A percentile compares a stretch with the other conserved stretches of the same genome.
Conservation (phyloP, 1,140 invertebrate genomes). For the Drosophila nigrodunni region DNA sequence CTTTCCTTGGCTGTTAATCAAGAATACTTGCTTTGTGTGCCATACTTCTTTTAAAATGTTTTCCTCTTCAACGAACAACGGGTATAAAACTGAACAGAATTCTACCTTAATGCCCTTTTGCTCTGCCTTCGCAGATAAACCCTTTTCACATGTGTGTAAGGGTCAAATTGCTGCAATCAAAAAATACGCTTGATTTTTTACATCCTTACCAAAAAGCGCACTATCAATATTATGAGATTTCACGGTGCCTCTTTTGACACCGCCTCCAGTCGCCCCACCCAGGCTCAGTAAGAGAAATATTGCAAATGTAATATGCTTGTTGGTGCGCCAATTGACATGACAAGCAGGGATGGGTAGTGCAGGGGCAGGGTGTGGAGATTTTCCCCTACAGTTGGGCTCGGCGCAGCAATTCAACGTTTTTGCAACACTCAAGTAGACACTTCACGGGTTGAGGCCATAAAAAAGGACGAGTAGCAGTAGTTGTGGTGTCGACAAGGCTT, state of each 20-base stretch:
- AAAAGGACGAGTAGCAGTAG: slow-evolving; percentile 25
- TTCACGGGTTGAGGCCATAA: slow-evolving; percentile 45
- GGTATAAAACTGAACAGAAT: slow-evolving; percentile 42
- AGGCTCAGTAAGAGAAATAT: slow-evolving; percentile 59
- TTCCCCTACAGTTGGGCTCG: slow-evolving; percentile 21
- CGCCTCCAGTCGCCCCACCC: neutral
- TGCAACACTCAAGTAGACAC: slow-evolving; percentile 58
- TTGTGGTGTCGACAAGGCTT: neutral
- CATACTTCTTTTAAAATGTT: too few relatives aligned
- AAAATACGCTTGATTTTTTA: slow-evolving; percentile 67
- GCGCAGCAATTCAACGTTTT: slow-evolving; percentile 58
- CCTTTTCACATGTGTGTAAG: slow-evolving; percentile 32
- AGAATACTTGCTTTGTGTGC: too few relatives aligned
- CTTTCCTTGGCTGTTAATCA: too few relatives aligned
- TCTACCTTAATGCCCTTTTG: slow-evolving; percentile 25
- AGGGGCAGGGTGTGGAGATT: neutral
- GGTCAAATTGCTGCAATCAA: slow-evolving; percentile 61
- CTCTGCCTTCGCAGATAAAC: neutral
- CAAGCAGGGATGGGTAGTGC: too few relatives aligned
- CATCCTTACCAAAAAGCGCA: slow-evolving; percentile 43
- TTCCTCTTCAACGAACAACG: neutral
- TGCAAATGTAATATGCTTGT: slow-evolving; percentile 78
- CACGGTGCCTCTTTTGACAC: slow-evolving; percentile 27
- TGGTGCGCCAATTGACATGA: slow-evolving; percentile 7
- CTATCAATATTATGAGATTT: slow-evolving; percentile 80